Evolutionary conservation across 2,888 invertebrate species (phyloP), one percentile per base, ranked within the genome.

Genomic region (Dasypolia templi): DNA sequence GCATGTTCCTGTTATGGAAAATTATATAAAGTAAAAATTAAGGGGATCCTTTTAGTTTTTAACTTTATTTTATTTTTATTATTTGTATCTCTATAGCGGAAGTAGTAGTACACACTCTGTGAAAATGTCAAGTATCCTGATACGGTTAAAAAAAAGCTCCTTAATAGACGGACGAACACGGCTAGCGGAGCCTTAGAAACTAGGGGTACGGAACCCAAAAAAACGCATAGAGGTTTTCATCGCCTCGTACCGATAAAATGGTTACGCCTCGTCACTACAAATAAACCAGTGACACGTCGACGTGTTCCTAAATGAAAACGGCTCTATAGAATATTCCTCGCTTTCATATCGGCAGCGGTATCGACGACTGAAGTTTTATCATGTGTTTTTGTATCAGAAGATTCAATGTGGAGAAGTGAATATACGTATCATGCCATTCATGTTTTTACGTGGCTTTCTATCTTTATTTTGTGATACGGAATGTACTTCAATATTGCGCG

Each of bases 261-360:
- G 59, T 80, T 49, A 64, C 44, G 32, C 51, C 19, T 75, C 29
- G 56, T 59, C 51, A 49, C 75, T 22, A 51, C 46, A 64, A 80
- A 81, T 74, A 83, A 72, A 84, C 51, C 44, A 55, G 53, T 64
- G 68, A 76, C 75, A 79, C 19, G 56, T 59, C 42, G 58, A 39
- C 67, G 29, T 55, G 59, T 59, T 29, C 51, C 62, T 76, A 75
- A 76, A 75, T 69, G 72, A 84, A 83, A 76, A 70, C 46, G 64
- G 35, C 5, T 56, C 63, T 22, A 81, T 72, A 72, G 72, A 80
- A 70, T 80, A 66, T 68, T 79, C 35, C 26, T 3, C 29, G 66
- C 67, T 72, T 72, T 75, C 63, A 84, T 26, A 64, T n/a, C 26
- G 49, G 2, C 56, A 69, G 51, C 29, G 64, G 19, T 77, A 66